These are phyloP conservation scores for Siniperca obscura DNA, from an alignment of 2,797 vertebrate species.

Conservation along the genomic window DNA sequence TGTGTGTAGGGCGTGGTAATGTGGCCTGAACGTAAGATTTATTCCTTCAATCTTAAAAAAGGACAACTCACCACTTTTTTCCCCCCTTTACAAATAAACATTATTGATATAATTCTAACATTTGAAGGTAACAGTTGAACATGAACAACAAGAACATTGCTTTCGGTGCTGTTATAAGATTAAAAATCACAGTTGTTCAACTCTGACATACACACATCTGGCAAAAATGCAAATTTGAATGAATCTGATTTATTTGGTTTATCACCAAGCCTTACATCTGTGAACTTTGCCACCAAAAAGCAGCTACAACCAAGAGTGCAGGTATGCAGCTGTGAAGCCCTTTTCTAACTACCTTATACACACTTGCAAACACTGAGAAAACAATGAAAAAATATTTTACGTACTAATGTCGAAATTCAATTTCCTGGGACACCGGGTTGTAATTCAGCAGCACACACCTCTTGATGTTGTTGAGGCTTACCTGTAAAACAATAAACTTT, in stretches of 20 bases:
- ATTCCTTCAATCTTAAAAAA: background rate
- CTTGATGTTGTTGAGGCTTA: constrained; percentile 92
- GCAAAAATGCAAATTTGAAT: background rate
- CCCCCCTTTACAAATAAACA: too few relatives aligned
- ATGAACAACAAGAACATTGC: background rate
- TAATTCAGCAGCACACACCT: constrained; percentile 92
- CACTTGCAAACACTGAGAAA: background rate
- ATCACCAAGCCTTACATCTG: background rate
- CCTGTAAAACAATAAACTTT: constrained; percentile 72
- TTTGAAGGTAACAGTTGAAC: too few relatives aligned
- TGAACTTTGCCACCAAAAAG: background rate
- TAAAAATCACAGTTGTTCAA: background rate
- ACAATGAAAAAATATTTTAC: constrained; percentile 63
- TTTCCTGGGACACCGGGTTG: constrained; percentile 83
- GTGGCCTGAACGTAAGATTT: background rate
- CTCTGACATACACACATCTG: background rate
- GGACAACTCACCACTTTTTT: too few relatives aligned
- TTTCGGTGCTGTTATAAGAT: background rate
- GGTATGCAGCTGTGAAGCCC: background rate
- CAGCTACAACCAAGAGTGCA: background rate
- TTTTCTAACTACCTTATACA: background rate
- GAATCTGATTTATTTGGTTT: background rate
- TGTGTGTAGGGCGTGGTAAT: too few relatives aligned
- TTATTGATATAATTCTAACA: too few relatives aligned
- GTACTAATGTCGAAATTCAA: constrained; percentile 95